Base-by-base conservation (phyloP, 2,888 invertebrate genomes). In the Tethea ocularis region DNA sequence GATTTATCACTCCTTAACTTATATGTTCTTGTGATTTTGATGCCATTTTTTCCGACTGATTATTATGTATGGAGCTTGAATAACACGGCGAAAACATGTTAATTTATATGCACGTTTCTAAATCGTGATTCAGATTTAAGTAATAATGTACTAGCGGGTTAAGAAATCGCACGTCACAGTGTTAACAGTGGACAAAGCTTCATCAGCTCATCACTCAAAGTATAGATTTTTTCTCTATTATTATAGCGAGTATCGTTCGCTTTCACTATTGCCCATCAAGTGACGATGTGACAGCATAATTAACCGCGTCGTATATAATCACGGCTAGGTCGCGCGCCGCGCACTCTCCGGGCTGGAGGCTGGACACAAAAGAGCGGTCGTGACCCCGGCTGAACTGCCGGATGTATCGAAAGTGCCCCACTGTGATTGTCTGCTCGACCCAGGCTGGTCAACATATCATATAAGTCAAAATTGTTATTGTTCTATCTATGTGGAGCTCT, bases 251-350 rank as follows among this genome's bases (percentile, higher is more conserved):
- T 83, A 86, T 79, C 69, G 81, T 78, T 83, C 80, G 84, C 92
- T 93, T 93, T 93, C 92, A 91, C 92, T 90, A 86, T 84, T 81
- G 75, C 82, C 80, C 87, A 86, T 89, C 88, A 86, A 87, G 87
- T 84, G 90, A 86, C 89, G 87, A 87, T 88, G 83, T 89, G 92
- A 92, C 91, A 91, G 88, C 87, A 88, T 92, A 93, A 93, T 93
- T 93, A 92, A 90, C 88, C 89, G 86, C 83, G 86, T 86, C 86
- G 86, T 83, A 87, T 83, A 87, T 84, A 89, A 89, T 88, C 90
- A 88, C 85, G 86, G 79, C 73, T 78, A 83, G 83, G 83, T 86
- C 87, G 84, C 88, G 86, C 86, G 85, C 78, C 78, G 70, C 76
- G 75, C 67, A 70, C 72, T 76, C 76, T 67, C 70, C 72, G 64